Conservation (phyloP, 2,888 invertebrate species). For the Zhuqinia jingwanae region DNA sequence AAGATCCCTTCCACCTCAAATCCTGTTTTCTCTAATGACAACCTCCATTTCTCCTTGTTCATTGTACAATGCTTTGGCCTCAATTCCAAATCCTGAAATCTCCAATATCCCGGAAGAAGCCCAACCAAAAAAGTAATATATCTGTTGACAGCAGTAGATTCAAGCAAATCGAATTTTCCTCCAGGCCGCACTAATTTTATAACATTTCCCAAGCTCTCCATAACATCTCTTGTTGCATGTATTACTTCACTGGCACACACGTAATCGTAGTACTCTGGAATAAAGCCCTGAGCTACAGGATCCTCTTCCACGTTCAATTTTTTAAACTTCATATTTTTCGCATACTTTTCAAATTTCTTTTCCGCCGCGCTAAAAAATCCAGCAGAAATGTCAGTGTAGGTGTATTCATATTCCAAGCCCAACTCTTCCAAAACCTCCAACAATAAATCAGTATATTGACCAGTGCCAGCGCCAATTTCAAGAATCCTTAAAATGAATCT, state of each 20-base stretch:
- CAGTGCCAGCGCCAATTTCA: constrained; percentile 70
- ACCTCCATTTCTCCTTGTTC: constrained; percentile 7
- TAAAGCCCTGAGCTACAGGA: constrained; percentile 70
- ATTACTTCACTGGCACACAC: constrained; percentile 1
- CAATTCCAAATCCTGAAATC: constrained; percentile 34
- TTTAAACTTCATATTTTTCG: constrained; percentile 55
- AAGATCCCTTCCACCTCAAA: constrained; percentile 4
- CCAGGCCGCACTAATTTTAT: not conserved
- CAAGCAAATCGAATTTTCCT: constrained; percentile 21
- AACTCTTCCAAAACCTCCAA: constrained; percentile 36
- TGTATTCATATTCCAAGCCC: constrained; percentile 55
- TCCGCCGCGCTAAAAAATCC: constrained; percentile 62
- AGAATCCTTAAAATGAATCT: constrained; percentile 51
- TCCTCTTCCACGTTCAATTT: constrained; percentile 70
- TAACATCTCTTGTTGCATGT: constrained; percentile 28
- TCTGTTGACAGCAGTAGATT: constrained; percentile 15
- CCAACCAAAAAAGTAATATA: constrained; percentile 21
- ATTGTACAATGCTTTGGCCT: constrained; percentile 36
- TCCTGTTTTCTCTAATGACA: not conserved
- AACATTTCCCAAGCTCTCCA: not conserved
- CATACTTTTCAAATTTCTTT: constrained; percentile 39
- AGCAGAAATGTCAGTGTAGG: constrained; percentile 70
- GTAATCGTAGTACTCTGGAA: constrained; percentile 65
- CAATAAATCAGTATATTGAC: constrained; percentile 37
- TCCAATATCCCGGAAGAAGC: constrained; percentile 30